phyloP scores from a whole-genome alignment of 2,113 vertebrate species.

The Esox niger region DNA sequence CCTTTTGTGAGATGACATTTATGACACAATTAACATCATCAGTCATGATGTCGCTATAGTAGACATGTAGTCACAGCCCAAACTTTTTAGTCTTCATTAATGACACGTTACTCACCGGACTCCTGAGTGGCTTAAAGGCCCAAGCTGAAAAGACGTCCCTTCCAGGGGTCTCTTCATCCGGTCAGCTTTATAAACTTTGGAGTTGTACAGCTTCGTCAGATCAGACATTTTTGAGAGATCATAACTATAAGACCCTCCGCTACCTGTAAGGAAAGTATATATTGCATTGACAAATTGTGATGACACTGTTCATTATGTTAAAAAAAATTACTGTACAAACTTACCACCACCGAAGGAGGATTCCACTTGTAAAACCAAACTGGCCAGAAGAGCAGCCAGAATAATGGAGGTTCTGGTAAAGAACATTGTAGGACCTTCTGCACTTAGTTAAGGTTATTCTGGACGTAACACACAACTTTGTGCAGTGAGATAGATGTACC shows the following conservation, averaged over 20 bases:
- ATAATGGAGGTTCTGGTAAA: neutral
- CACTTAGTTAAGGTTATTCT: too few species aligned
- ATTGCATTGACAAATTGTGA: neutral
- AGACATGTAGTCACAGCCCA: neutral
- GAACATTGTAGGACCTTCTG: neutral
- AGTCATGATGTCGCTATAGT: neutral
- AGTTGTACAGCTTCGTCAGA: constrained; percentile 50
- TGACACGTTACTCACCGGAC: constrained; percentile 44
- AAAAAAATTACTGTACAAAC: neutral
- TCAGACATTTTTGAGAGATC: constrained; percentile 42
- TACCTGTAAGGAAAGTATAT: constrained; percentile 2
- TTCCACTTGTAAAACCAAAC: neutral
- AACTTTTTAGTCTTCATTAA: neutral
- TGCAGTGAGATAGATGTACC: neutral
- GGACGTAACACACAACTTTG: too few species aligned
- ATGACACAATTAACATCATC: neutral
- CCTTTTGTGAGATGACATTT: too few species aligned
- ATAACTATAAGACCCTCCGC: constrained; percentile 27
- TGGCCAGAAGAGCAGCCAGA: neutral
- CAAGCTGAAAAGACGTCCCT: neutral
- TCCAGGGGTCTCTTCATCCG: constrained; percentile 44
- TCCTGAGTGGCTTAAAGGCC: constrained; percentile 53
- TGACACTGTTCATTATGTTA: too few species aligned
- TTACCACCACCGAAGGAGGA: constrained; percentile 1
- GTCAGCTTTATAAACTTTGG: constrained; percentile 41